Conservation (phyloP, 1,140 invertebrate species). For the Caenorhabditis inopinata region DNA sequence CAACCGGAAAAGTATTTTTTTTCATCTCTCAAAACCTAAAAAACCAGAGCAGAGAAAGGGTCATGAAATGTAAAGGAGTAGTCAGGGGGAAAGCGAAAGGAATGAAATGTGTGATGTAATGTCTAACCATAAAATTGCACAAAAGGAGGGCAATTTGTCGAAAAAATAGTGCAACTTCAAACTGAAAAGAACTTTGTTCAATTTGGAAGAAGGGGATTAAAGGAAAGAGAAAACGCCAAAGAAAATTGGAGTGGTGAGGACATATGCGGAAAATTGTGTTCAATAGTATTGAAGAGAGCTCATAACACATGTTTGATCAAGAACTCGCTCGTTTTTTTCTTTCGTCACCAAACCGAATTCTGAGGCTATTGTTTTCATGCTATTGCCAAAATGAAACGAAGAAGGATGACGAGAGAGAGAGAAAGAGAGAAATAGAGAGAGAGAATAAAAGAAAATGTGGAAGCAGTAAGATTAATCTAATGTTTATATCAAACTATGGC, state of each 20-base stretch:
- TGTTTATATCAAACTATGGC: not conserved
- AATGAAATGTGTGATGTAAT: not conserved
- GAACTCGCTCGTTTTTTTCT: not conserved
- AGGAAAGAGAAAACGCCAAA: not conserved
- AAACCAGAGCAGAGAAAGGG: no score
- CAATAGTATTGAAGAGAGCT: slow-evolving; percentile 5
- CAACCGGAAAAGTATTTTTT: slow-evolving; percentile 11
- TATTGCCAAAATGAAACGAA: slow-evolving; percentile 20
- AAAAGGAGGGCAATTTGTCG: not conserved
- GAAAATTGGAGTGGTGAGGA: not conserved
- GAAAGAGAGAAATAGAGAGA: not conserved
- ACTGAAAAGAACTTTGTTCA: not conserved
- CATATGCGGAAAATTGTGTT: not conserved
- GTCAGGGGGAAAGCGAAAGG: not conserved
- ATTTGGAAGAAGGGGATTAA: not conserved
- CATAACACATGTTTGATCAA: slow-evolving; percentile 25
- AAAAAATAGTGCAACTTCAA: not conserved
- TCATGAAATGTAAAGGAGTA: not conserved
- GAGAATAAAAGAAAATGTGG: no score
- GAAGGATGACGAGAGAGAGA: slow-evolving; percentile 2
- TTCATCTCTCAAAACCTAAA: not conserved
- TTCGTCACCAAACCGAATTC: not conserved
- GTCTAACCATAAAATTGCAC: slow-evolving; percentile 5
- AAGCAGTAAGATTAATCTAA: slow-evolving; percentile 19
- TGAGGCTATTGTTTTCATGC: slow-evolving; percentile 11